Evolutionary conservation across 2,797 vertebrate genomes (phyloP).

Genomic region (Acestrorhynchus altus): DNA sequence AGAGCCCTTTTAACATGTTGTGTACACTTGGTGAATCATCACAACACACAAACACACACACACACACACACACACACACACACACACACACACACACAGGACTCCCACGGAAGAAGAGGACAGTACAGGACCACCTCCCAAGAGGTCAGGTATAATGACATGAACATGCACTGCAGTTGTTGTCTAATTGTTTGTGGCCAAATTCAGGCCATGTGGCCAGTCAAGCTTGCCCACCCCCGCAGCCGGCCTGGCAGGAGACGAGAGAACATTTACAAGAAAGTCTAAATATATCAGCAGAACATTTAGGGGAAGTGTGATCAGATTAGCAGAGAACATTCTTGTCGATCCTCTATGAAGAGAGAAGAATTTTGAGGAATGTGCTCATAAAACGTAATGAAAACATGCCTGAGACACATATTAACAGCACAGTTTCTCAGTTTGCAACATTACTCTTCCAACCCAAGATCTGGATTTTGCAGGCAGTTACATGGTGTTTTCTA

Average conservation of each 20-base stretch:
- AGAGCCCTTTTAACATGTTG: background rate
- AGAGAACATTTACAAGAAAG: constrained; percentile 14
- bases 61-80: background rate
- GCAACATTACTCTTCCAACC: too few relatives aligned
- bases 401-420: background rate
- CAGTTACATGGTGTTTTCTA: too few relatives aligned
- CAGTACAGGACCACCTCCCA: constrained; percentile 27
- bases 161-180: constrained; percentile 5
- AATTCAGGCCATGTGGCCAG: background rate
- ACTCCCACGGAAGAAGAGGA: constrained; percentile 1
- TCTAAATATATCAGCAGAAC: constrained; percentile 14
- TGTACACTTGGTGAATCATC: background rate
- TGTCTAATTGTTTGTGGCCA: background rate
- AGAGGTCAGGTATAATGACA: constrained; percentile 30
- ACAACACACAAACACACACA: background rate
- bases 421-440: too few relatives aligned
- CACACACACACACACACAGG: constrained; percentile 4
- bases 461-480: too few relatives aligned
- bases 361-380: background rate
- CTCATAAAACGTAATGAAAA: background rate
- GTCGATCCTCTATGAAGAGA: background rate
- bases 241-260: background rate
- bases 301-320: background rate
- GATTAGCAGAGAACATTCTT: background rate
- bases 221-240: background rate